phyloP scores from a whole-genome alignment of 2,888 invertebrate species.

The Drosophila merina region DNA sequence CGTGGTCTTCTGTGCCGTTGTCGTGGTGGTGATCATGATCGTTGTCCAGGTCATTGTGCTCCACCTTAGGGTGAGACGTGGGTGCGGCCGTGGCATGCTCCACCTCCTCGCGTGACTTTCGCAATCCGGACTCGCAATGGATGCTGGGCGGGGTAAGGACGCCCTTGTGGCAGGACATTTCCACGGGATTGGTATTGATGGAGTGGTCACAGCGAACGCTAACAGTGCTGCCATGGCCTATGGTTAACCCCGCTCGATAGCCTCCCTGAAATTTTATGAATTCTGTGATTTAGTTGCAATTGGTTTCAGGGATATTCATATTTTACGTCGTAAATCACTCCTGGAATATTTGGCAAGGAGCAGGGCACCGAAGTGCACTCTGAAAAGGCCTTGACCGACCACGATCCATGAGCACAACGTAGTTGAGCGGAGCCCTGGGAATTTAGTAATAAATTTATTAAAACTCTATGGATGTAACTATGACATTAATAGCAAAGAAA shows the following conservation, averaged over 20 bases:
- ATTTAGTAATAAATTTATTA: too few species aligned
- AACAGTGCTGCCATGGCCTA: conserved; percentile 92
- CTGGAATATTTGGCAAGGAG: conserved; percentile 80
- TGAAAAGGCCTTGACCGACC: conserved; percentile 90
- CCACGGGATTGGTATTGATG: conserved; percentile 84
- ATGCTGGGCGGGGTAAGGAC: conserved; percentile 80
- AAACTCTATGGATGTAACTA: too few species aligned
- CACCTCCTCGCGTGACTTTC: conserved; percentile 81
- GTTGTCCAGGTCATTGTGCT: conserved; percentile 73
- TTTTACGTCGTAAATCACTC: conserved; percentile 81
- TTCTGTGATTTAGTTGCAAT: neutral
- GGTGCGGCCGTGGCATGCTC: conserved; percentile 56
- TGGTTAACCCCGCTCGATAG: conserved; percentile 91
- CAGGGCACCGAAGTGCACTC: conserved; percentile 89
- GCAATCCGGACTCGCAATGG: conserved; percentile 81
- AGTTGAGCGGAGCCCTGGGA: conserved; percentile 89
- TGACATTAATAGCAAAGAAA: too few species aligned
- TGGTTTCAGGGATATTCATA: neutral
- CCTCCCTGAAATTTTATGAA: conserved; percentile 85
- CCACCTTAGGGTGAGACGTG: conserved; percentile 45
- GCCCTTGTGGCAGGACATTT: conserved; percentile 83
- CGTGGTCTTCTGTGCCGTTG: conserved; percentile 75
- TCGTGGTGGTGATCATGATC: conserved; percentile 57
- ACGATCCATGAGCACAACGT: conserved; percentile 92
- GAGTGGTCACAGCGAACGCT: conserved; percentile 88